These are phyloP conservation scores for Torymus texanus DNA, from an alignment of 2,888 invertebrate species.

Conservation along the genomic window DNA sequence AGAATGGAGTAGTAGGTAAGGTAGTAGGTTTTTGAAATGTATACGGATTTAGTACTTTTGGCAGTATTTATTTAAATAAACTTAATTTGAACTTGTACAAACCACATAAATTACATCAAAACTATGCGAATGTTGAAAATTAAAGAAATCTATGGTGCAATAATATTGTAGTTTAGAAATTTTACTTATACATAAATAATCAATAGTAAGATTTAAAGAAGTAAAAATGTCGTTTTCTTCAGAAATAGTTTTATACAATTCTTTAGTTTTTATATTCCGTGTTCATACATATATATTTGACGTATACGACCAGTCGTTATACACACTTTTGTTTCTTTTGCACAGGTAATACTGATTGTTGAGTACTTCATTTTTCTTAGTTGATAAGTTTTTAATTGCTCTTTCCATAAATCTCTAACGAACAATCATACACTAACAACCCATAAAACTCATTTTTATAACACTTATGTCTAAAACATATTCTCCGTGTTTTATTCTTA, in stretches of 20 bases:
- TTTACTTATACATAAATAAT: slow-evolving; percentile 34
- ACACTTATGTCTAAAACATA: slow-evolving; percentile 50
- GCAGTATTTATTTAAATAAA: slow-evolving; percentile 57
- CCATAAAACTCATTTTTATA: slow-evolving; percentile 53
- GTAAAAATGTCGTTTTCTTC: slow-evolving; percentile 27
- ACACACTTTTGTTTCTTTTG: slow-evolving; percentile 52
- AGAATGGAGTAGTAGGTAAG: slow-evolving; percentile 13
- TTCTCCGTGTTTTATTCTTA: slow-evolving; percentile 34
- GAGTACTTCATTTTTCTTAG: slow-evolving; percentile 34
- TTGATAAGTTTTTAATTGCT: slow-evolving; percentile 42
- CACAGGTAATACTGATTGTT: slow-evolving; percentile 55
- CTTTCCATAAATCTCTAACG: slow-evolving; percentile 52
- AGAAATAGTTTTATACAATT: slow-evolving; percentile 46
- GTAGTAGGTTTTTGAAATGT: slow-evolving; percentile 17
- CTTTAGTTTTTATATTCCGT: slow-evolving; percentile 46
- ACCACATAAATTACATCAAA: slow-evolving; percentile 48
- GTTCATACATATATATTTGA: slow-evolving; percentile 52
- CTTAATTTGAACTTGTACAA: slow-evolving; percentile 51
- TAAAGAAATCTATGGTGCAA: slow-evolving; percentile 39
- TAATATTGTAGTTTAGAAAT: slow-evolving; percentile 34
- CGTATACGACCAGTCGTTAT: slow-evolving; percentile 54
- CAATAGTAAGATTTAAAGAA: slow-evolving; percentile 19
- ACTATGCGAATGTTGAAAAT: slow-evolving; percentile 43
- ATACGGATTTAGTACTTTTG: slow-evolving; percentile 40
- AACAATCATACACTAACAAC: slow-evolving; percentile 52